These are phyloP conservation scores for Oreortyx pictus DNA, from an alignment of 2,797 vertebrate genomes.

Conservation along the genomic window DNA sequence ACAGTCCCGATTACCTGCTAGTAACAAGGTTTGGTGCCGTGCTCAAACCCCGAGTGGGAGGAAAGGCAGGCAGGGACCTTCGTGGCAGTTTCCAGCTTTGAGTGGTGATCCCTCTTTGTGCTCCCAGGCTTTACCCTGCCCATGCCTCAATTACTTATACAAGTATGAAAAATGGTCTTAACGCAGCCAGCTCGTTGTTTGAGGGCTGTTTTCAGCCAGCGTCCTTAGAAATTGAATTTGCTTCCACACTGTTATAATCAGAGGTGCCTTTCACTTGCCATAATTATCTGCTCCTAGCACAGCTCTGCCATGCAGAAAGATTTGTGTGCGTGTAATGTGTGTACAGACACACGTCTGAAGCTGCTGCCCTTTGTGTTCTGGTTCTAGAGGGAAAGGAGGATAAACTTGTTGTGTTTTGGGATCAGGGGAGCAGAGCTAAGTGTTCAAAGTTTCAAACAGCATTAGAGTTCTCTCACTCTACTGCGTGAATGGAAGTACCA, in stretches of 20 bases:
- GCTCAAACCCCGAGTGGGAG: conserved; percentile 5
- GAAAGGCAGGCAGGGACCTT: neutral
- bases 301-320: neutral
- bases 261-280: conserved; percentile 57
- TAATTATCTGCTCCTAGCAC: conserved; percentile 33
- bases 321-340: neutral
- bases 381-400: neutral
- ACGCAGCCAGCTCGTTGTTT: conserved; percentile 15
- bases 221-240: neutral
- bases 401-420: neutral
- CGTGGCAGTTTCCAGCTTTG: conserved; percentile 7
- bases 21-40: conserved; percentile 11
- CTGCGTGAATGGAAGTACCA: conserved; percentile 32
- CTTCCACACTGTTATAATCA: conserved; percentile 38
- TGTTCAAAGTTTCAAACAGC: neutral
- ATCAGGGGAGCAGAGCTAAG: conserved; percentile 8
- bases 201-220: neutral
- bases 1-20: conserved; percentile 29
- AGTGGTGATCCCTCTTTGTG: conserved; percentile 48
- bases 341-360: neutral
- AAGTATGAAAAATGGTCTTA: conserved; percentile 52
- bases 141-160: conserved; percentile 23
- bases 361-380: neutral
- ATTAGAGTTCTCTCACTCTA: conserved; percentile 3
- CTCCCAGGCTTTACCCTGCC: conserved; percentile 13